Evolutionary conservation across 2,888 invertebrate genomes (phyloP).

Genomic region (Bombylius major): DNA sequence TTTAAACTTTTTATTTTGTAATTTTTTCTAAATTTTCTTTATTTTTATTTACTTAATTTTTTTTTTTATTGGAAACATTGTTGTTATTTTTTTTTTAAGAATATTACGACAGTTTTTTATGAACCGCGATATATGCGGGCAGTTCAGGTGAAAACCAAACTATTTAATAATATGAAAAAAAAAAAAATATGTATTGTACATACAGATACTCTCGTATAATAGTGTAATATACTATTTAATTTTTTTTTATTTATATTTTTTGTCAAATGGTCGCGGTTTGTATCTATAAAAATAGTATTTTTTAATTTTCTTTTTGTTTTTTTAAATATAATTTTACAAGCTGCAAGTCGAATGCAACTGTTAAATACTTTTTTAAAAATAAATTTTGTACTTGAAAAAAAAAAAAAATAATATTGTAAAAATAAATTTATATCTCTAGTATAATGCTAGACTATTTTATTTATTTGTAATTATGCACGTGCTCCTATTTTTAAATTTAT

Average conservation of each 20-base stretch:
- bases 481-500: neutral
- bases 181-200: neutral
- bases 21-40: neutral
- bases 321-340: neutral
- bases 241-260: neutral
- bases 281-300: neutral
- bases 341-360: neutral
- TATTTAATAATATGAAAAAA: too few relatives aligned
- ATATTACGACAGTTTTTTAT: neutral
- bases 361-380: neutral
- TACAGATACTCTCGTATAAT: neutral
- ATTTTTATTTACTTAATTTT: neutral
- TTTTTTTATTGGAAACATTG: neutral
- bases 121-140: slow-evolving; percentile 2
- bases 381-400: neutral
- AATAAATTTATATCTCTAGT: too few relatives aligned
- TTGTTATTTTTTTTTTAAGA: neutral
- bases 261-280: neutral
- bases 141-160: slow-evolving; percentile 7
- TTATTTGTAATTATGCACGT: neutral
- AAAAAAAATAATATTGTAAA: too few relatives aligned
- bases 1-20: neutral
- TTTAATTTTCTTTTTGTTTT: neutral
- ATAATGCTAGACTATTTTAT: too few relatives aligned
- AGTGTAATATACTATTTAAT: neutral